Evolutionary conservation across 2,888 invertebrate genomes (phyloP).

Genomic region (Unio delphinus): DNA sequence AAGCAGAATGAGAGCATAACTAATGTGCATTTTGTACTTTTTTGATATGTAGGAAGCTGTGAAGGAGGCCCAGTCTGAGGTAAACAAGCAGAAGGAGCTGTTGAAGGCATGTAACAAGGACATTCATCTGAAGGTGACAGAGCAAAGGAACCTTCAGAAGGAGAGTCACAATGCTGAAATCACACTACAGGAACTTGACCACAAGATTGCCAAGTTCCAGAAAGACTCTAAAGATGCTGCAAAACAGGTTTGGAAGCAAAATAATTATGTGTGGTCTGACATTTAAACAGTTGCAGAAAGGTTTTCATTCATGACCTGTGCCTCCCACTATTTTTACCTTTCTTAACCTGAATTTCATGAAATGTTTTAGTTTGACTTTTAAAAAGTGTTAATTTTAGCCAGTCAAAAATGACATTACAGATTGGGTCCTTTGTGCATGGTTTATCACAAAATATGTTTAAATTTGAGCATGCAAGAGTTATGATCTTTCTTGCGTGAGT

Average conservation of each 20-base stretch:
- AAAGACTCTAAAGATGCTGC: constrained; percentile 78
- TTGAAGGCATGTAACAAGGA: constrained; percentile 67
- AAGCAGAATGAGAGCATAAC: no score
- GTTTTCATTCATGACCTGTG: background rate
- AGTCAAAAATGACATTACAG: no score
- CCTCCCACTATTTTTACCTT: background rate
- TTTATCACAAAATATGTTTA: no score
- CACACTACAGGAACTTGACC: constrained; percentile 72
- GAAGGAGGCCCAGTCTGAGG: constrained; percentile 61
- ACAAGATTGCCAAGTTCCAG: constrained; percentile 70
- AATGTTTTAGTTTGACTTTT: background rate
- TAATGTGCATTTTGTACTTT: background rate
- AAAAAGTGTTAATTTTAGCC: no score
- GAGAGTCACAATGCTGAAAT: constrained; percentile 61
- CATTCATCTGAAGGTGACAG: constrained; percentile 56
- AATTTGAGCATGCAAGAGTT: no score
- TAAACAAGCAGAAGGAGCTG: constrained; percentile 66
- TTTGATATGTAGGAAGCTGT: constrained; percentile 48
- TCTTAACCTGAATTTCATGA: background rate
- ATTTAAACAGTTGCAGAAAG: background rate
- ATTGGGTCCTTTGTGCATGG: no score
- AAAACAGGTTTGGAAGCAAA: constrained; percentile 36
- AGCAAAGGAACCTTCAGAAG: constrained; percentile 61
- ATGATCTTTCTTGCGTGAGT: no score
- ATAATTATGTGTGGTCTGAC: background rate